Conservation (phyloP, 2,113 vertebrate genomes). For the Gallinago paraguaiae region DNA sequence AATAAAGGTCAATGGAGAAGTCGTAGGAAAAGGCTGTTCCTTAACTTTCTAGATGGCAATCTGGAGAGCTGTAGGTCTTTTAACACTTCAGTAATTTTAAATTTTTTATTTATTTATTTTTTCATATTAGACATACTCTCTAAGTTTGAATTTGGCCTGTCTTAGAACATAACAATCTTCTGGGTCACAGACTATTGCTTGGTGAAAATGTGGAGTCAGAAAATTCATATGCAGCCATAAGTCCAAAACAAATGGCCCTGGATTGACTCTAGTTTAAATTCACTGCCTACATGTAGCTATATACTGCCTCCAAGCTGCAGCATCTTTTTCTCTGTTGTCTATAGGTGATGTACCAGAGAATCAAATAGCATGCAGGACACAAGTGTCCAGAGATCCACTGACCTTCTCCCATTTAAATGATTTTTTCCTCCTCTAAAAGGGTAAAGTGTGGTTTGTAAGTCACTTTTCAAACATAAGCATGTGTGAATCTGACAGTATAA, state of each 20-base stretch:
- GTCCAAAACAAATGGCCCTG: neutral
- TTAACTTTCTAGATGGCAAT: neutral
- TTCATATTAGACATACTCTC: neutral
- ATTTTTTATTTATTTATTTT: neutral
- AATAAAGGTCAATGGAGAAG: neutral
- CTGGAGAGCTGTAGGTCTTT: neutral
- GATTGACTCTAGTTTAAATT: neutral
- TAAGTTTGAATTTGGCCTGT: neutral
- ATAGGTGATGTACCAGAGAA: neutral
- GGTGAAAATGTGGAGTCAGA: neutral
- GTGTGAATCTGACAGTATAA: conserved; percentile 51
- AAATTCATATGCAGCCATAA: neutral
- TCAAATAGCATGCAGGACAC: neutral
- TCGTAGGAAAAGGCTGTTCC: neutral
- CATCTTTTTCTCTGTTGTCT: neutral
- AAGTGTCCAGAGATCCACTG: neutral
- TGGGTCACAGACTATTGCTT: neutral
- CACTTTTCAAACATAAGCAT: conserved; percentile 35
- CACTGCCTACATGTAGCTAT: neutral
- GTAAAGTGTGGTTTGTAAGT: neutral
- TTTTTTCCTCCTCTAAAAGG: neutral
- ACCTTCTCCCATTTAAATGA: conserved; percentile 2
- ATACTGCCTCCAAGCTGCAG: conserved; percentile 23
- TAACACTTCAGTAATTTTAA: fast-evolving
- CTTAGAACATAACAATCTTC: neutral